Conservation (phyloP, 2,113 vertebrate species). For the Oceanodroma tethys region DNA sequence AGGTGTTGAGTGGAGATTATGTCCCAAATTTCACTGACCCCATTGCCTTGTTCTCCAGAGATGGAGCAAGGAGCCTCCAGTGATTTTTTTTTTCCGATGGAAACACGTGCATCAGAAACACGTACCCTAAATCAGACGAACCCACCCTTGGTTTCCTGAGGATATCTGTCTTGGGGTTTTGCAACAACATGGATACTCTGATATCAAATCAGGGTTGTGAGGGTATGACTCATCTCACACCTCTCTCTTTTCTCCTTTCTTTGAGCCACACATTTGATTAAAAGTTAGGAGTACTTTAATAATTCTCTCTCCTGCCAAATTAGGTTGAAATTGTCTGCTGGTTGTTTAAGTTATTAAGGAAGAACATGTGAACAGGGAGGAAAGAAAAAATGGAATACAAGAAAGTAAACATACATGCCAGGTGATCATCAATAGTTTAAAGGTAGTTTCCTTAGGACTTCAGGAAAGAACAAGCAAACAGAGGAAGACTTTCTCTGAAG, state of each 20-base stretch:
- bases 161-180: not conserved
- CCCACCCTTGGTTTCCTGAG: not conserved
- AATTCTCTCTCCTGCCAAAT: not conserved
- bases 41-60: not conserved
- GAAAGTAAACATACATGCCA: not conserved
- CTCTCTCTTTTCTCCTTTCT: not conserved
- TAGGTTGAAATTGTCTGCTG: not conserved
- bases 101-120: fast-evolving
- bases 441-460: not conserved
- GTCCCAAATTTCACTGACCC: not conserved
- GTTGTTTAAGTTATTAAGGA: not conserved
- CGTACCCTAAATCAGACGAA: fast-evolving
- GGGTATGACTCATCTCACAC: not conserved
- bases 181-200: not conserved
- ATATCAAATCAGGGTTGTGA: not conserved
- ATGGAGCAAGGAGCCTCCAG: not conserved
- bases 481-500: not conserved
- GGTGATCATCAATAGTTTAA: not conserved
- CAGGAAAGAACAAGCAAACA: not conserved
- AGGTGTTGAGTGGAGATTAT: not conserved
- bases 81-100: not conserved
- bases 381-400: not conserved
- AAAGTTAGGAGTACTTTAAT: not conserved
- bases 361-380: not conserved
- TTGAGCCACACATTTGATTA: not conserved